phyloP scores from a whole-genome alignment of 1,140 invertebrate genomes.

The Magallana gigas region DNA sequence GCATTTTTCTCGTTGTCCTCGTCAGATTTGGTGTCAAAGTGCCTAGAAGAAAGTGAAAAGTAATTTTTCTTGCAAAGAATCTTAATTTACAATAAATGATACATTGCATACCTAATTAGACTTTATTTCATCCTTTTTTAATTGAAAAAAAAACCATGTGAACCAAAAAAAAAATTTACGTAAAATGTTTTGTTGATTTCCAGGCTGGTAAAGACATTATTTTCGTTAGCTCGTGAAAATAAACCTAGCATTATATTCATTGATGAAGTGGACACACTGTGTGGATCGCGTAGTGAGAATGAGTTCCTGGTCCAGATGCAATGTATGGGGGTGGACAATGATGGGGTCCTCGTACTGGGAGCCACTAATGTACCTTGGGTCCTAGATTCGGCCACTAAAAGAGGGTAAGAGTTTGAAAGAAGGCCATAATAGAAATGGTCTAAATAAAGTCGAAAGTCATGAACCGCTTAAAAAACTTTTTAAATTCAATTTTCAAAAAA shows the following conservation, averaged over 20 bases:
- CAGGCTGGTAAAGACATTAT: conserved; percentile 95
- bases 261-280: conserved; percentile 99
- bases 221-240: conserved; percentile 94
- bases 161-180: too few relatives aligned
- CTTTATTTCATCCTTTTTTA: too few relatives aligned
- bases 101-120: too few relatives aligned
- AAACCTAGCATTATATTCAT: conserved; percentile 99
- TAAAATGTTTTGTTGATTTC: conserved; percentile 30
- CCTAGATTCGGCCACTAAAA: conserved; percentile 96
- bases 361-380: conserved; percentile 99
- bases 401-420: conserved; percentile 82
- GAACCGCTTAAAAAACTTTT: too few relatives aligned
- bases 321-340: conserved; percentile 96
- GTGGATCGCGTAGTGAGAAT: conserved; percentile 97
- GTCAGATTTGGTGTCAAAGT: conserved; percentile 99
- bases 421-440: not conserved
- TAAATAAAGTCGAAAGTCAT: not conserved
- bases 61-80: too few relatives aligned
- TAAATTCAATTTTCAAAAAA: too few relatives aligned
- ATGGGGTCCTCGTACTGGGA: conserved; percentile 96
- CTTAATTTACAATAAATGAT: too few relatives aligned
- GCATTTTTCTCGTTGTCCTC: conserved; percentile 99
- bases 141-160: too few relatives aligned
- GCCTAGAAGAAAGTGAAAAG: conserved; percentile 97
- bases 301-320: conserved; percentile 99